phyloP scores from a whole-genome alignment of 2,113 vertebrate species.

The Hippoglossus stenolepis region DNA sequence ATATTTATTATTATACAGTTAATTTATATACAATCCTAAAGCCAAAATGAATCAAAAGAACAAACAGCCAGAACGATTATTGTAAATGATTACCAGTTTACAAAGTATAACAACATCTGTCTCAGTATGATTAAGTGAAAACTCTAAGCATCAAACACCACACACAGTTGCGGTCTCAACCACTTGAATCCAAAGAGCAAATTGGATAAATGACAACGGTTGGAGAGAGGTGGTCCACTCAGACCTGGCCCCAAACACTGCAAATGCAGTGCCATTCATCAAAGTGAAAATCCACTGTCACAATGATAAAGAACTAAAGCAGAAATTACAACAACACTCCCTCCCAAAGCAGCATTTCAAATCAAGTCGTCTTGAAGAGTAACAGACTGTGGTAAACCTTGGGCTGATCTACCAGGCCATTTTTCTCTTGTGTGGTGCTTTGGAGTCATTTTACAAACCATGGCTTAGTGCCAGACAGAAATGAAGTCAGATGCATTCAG shows the following conservation, averaged over 20 bases:
- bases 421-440: constrained; percentile 53
- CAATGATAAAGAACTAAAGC: constrained; percentile 46
- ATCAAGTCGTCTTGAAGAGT: constrained; percentile 39
- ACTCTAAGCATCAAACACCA: constrained; percentile 27
- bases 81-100: constrained; percentile 5
- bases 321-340: constrained; percentile 42
- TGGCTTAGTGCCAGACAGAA: constrained; percentile 70
- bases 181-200: constrained; percentile 37
- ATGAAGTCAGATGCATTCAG: constrained; percentile 64
- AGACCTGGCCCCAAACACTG: constrained; percentile 28
- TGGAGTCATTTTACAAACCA: constrained; percentile 73
- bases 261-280: constrained; percentile 49
- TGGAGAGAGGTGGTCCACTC: constrained; percentile 43
- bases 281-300: constrained; percentile 39
- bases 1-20: constrained; percentile 8
- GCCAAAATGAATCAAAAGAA: background rate
- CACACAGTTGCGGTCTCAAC: constrained; percentile 8
- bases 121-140: constrained; percentile 1
- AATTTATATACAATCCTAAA: constrained; percentile 1
- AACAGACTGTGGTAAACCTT: constrained; percentile 44
- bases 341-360: constrained; percentile 43
- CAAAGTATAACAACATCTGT: constrained; percentile 11
- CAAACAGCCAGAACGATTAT: background rate
- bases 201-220: constrained; percentile 52
- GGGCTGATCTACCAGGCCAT: constrained; percentile 42